Base-by-base conservation (phyloP, 92 coral and sea anemone genomes). In the Chrysogorgia sp. region DNA sequence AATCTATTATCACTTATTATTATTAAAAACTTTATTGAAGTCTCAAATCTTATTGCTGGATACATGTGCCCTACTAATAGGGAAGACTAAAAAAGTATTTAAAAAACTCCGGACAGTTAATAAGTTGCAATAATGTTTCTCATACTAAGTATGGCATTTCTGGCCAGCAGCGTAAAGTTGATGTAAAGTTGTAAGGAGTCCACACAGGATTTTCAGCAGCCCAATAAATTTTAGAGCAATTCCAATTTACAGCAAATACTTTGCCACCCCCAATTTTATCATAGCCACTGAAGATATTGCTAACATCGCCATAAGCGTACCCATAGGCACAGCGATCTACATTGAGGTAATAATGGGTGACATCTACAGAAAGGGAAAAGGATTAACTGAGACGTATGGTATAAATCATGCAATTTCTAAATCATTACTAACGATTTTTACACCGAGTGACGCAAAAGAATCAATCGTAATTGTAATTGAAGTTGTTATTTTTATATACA, bases 321-420 rank as follows among this genome's bases (percentile, higher is more conserved):
- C 97, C 96, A 55, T 80, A 86, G 24, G 93, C 93, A 80, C 93
- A 89, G 52, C 93, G 93, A 62, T 89, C 93, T 21, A 79, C 28
- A 58, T 89, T 89, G 32, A 89, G 77, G 82, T 92, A 92, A 66
- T 90, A 92, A 43, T 85, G 97, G 28, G 72, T 61, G 6, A 52
- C 59, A 5, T 4, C 59, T 5, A 52, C 3, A 52, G 7, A 5
- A 52, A 7, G 17, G 17, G 12, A 12, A 4, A 37, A 37, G 43
- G 12, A 37, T 37, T 12, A 37, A 37, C 6, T 37, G 43, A 37
- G 12, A 37, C 12, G 12, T 37, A 4, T 12, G 43, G 43, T 37
- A 4, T 12, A 4, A 12, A 12, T 37, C 6, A 37, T 37, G 12
- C 43, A 4, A 5, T 37, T 37, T 12, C 43, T 37, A 37, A 4